These are phyloP conservation scores for Nothobranchius kuhntae DNA, from an alignment of 2,113 vertebrate species.

Conservation along the genomic window DNA sequence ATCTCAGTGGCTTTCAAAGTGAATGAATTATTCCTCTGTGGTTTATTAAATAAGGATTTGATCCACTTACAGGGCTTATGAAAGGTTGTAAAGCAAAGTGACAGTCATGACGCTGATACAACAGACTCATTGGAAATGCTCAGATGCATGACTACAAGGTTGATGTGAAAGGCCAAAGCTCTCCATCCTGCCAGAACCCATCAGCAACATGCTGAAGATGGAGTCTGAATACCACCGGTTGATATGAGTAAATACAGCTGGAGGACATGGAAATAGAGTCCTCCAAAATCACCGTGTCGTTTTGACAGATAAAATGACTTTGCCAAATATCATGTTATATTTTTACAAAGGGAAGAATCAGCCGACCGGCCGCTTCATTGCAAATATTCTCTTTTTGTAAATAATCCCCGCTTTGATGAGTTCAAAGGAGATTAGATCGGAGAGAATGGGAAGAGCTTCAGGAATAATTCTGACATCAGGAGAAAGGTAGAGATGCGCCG, in stretches of 20 bases:
- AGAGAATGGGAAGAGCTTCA: conserved; percentile 24
- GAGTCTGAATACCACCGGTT: neutral
- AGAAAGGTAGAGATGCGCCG: neutral
- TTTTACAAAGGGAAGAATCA: neutral
- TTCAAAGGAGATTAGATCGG: conserved; percentile 20
- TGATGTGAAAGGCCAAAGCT: conserved; percentile 20
- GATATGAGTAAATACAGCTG: neutral
- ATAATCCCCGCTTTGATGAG: conserved; percentile 1
- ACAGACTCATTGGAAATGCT: conserved; percentile 36
- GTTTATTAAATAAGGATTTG: conserved; percentile 33
- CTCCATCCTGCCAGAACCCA: conserved; percentile 8
- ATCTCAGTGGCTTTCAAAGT: neutral
- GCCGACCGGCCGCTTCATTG: neutral
- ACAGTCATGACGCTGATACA: conserved; percentile 38
- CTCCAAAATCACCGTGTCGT: neutral
- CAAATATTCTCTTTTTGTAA: neutral
- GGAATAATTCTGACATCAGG: conserved; percentile 18
- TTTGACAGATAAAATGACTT: conserved; percentile 7
- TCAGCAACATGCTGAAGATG: conserved; percentile 3
- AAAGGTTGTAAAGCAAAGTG: conserved; percentile 27
- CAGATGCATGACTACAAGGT: conserved; percentile 32
- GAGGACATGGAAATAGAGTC: neutral
- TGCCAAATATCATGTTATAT: neutral
- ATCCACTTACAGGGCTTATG: conserved; percentile 45
- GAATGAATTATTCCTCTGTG: conserved; percentile 35